These are phyloP conservation scores for Eulemur rufifrons DNA, from an alignment of 2,113 vertebrate genomes.

Conservation along the genomic window DNA sequence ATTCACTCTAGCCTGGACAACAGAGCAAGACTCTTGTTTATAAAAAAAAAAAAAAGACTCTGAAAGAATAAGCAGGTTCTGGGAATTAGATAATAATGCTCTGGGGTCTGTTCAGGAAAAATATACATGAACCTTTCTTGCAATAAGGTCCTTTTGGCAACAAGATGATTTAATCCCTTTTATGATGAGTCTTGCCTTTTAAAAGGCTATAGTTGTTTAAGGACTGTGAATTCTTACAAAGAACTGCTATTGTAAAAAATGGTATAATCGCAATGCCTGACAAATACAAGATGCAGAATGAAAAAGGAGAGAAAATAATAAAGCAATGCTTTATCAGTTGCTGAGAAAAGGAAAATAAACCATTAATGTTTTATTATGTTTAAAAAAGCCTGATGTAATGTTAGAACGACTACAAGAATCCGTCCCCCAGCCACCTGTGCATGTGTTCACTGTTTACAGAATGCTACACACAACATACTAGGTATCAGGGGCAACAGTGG, in stretches of 20 bases:
- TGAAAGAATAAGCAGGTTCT: neutral
- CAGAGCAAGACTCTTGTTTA: too few relatives aligned
- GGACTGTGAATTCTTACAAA: slow-evolving; percentile 22
- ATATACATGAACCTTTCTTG: neutral
- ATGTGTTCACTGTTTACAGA: neutral
- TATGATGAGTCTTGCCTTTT: neutral
- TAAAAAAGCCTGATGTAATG: neutral
- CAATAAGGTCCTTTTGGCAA: neutral
- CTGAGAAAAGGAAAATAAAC: neutral
- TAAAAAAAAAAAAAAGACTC: neutral
- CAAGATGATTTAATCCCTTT: neutral
- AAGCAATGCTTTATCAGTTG: neutral
- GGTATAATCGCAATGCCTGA: neutral
- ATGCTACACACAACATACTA: rapidly evolving
- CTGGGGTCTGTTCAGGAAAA: neutral
- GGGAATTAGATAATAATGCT: neutral
- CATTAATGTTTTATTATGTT: neutral
- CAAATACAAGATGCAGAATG: neutral
- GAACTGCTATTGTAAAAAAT: neutral
- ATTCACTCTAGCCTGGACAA: too few relatives aligned
- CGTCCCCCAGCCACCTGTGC: neutral
- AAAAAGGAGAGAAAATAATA: slow-evolving; percentile 4
- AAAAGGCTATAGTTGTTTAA: slow-evolving; percentile 28
- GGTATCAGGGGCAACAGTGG: neutral
- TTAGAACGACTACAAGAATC: neutral